Conservation (phyloP, 2,113 vertebrate species). For the Sylvietta virens region DNA sequence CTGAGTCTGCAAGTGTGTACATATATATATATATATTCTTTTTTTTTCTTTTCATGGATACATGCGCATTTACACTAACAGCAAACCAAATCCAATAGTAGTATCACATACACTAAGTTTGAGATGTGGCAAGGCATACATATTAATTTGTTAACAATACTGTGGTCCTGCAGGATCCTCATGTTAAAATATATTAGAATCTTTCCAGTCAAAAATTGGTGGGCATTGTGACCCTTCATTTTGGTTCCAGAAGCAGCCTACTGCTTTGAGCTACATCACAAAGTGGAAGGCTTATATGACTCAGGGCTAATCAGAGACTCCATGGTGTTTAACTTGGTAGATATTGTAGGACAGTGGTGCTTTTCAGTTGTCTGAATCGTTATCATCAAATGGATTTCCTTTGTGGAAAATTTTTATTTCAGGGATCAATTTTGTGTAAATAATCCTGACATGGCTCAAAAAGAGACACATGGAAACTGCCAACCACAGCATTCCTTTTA, state of each 20-base stretch:
- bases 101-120: conserved; percentile 64
- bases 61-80: conserved; percentile 75
- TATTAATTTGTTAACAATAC: conserved; percentile 59
- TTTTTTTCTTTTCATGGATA: conserved; percentile 37
- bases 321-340: neutral
- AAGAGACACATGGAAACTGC: conserved; percentile 35
- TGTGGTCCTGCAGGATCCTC: conserved; percentile 45
- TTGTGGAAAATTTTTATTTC: conserved; percentile 19
- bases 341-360: neutral
- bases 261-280: neutral
- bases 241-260: neutral
- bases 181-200: neutral
- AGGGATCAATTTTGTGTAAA: conserved; percentile 25
- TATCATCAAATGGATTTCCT: conserved; percentile 21
- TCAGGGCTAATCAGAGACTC: neutral
- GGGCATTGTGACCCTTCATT: neutral
- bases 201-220: neutral
- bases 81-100: conserved; percentile 70
- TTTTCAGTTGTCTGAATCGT: conserved; percentile 29
- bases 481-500: conserved; percentile 61
- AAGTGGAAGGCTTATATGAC: neutral
- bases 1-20: conserved; percentile 34
- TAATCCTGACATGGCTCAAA: conserved; percentile 39
- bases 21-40: conserved; percentile 60
- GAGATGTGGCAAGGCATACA: conserved; percentile 68